Evolutionary conservation across 1,140 invertebrate genomes (phyloP).

Genomic region (Cotesia glomerata): DNA sequence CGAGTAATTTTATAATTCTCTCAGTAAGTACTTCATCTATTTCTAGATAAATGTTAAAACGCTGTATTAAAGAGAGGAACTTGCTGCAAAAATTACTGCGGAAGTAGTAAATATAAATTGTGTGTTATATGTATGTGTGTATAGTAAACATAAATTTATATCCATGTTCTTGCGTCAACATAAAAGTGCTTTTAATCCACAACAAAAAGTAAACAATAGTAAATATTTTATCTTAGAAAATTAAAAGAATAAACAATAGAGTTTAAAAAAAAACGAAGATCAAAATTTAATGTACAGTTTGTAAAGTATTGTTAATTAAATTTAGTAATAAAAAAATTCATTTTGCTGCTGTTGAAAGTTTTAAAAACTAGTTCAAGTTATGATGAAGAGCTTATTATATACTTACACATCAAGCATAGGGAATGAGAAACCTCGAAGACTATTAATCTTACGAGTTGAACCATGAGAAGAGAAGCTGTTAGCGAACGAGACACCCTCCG

Average conservation of each 20-base stretch:
- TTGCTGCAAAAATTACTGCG: background rate
- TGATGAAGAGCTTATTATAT: constrained; percentile 3
- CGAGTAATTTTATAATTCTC: background rate
- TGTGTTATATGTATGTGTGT: background rate
- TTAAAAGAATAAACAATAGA: background rate
- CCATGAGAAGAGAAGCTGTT: constrained; percentile 7
- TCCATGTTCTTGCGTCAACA: no score
- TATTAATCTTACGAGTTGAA: constrained; percentile 6
- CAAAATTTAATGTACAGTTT: background rate
- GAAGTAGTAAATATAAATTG: background rate
- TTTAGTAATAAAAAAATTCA: background rate
- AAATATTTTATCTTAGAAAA: no score
- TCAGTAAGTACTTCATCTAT: background rate
- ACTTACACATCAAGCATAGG: background rate
- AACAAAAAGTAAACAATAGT: no score
- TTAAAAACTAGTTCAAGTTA: background rate
- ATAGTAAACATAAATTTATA: background rate
- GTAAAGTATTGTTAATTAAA: background rate
- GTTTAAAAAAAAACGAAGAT: background rate
- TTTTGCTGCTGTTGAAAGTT: background rate
- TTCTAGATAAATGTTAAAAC: background rate
- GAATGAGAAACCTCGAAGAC: background rate
- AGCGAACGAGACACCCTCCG: background rate
- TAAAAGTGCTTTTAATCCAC: no score
- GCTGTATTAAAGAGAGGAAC: background rate